These are phyloP conservation scores for Heliconius eleuchia DNA, from an alignment of 1,140 invertebrate species.

Conservation along the genomic window DNA sequence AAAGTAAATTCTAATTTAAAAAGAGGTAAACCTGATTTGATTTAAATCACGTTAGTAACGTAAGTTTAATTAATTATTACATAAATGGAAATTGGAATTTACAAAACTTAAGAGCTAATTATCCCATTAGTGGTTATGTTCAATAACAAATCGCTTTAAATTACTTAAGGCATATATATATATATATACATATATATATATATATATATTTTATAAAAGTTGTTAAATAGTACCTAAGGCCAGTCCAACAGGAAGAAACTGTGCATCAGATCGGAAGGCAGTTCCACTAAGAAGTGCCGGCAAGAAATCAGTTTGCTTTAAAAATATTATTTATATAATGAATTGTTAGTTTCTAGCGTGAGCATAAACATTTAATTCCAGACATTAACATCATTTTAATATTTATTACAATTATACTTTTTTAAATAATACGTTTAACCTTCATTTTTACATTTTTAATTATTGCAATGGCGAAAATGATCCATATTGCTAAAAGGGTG, in stretches of 20 bases:
- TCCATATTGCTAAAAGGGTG: too few species aligned
- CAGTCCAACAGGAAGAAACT: too few species aligned
- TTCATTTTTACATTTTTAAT: not conserved
- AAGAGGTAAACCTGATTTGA: not conserved
- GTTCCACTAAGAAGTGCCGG: too few species aligned
- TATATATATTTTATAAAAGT: too few species aligned
- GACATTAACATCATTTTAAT: not conserved
- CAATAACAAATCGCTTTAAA: not conserved
- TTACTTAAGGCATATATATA: too few species aligned
- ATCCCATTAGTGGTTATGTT: not conserved
- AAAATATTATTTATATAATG: too few species aligned
- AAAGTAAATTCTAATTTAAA: not conserved
- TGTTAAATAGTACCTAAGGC: too few species aligned
- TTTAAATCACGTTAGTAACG: not conserved
- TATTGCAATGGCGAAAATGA: not conserved
- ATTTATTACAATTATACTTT: not conserved
- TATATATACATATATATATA: too few species aligned
- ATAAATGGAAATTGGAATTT: constrained; percentile 2
- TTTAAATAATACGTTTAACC: not conserved
- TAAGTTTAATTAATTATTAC: not conserved
- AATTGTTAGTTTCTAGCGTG: not conserved
- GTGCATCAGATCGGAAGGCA: too few species aligned
- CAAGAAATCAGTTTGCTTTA: too few species aligned
- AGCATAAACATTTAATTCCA: not conserved
- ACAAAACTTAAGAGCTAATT: not conserved